Conservation (phyloP, 2,113 vertebrate species). For the Nasalis larvatus region DNA sequence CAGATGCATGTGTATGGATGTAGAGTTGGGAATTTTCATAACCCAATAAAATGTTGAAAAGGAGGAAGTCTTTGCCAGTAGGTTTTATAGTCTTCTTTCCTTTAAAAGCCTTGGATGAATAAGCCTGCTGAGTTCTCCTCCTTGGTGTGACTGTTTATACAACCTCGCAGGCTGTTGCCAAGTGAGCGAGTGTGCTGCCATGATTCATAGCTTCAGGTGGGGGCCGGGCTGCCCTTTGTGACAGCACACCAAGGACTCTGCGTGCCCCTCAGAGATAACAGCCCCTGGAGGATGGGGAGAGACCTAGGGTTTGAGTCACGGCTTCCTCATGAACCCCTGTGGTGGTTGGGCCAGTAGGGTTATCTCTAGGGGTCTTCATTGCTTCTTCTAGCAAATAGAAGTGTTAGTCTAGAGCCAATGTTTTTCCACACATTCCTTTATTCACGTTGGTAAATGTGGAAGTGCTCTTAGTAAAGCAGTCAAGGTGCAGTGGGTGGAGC, state of each 20-base stretch:
- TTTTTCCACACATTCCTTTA: neutral
- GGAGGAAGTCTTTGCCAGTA: neutral
- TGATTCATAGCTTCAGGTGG: neutral
- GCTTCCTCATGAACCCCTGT: neutral
- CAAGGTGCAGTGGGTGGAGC: no score
- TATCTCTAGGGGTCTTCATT: neutral
- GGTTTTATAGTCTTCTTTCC: constrained; percentile 30
- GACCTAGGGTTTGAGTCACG: neutral
- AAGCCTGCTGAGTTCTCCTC: neutral
- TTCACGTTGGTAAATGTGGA: neutral
- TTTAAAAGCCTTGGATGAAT: constrained; percentile 40
- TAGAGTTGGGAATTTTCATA: neutral
- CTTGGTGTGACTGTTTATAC: constrained; percentile 24
- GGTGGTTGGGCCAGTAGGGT: fast-evolving
- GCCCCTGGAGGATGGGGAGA: neutral
- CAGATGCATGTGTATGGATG: neutral
- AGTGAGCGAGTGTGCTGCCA: neutral
- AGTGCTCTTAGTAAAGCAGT: no score
- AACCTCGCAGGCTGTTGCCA: neutral
- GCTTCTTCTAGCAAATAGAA: neutral
- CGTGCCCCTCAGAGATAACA: neutral
- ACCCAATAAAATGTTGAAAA: neutral
- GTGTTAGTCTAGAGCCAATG: neutral
- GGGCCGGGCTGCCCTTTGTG: neutral
- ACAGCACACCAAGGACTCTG: neutral